Evolutionary conservation across 2,888 invertebrate species (phyloP).

Genomic region (Pseudococcus jackbeardsleyi): DNA sequence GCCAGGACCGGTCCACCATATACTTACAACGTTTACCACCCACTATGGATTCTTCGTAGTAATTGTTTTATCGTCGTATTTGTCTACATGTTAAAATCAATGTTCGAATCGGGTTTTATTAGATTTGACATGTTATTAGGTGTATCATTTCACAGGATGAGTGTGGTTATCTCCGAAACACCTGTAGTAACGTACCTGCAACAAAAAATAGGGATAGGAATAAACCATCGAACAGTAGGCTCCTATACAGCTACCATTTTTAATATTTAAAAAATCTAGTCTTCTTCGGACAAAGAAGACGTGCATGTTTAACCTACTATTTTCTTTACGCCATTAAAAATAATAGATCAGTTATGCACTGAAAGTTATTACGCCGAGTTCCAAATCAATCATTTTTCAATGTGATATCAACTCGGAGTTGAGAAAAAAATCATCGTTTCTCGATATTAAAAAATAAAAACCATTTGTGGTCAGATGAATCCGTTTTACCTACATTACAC

Average conservation of each 20-base stretch:
- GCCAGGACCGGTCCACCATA: background rate
- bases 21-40: slow-evolving; percentile 22
- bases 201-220: background rate
- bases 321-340: slow-evolving; percentile 50
- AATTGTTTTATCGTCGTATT: slow-evolving; percentile 9
- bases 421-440: slow-evolving; percentile 25
- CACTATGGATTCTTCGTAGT: slow-evolving; percentile 22
- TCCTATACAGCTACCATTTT: background rate
- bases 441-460: slow-evolving; percentile 30
- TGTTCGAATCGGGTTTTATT: slow-evolving; percentile 10
- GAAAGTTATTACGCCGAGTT: slow-evolving; percentile 34
- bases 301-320: slow-evolving; percentile 35
- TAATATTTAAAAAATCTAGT: slow-evolving; percentile 4
- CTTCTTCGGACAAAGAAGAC: slow-evolving; percentile 12
- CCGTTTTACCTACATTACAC: slow-evolving; percentile 52
- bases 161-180: slow-evolving; percentile 31
- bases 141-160: slow-evolving; percentile 29
- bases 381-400: slow-evolving; percentile 30
- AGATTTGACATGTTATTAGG: slow-evolving; percentile 39
- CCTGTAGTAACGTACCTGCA: slow-evolving; percentile 21
- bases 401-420: background rate
- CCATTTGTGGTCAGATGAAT: slow-evolving; percentile 51
- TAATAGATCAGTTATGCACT: slow-evolving; percentile 31
- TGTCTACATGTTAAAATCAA: background rate
- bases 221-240: slow-evolving; percentile 15